These are phyloP conservation scores for Propithecus perrieri DNA, from an alignment of 2,797 vertebrate genomes.

Conservation along the genomic window DNA sequence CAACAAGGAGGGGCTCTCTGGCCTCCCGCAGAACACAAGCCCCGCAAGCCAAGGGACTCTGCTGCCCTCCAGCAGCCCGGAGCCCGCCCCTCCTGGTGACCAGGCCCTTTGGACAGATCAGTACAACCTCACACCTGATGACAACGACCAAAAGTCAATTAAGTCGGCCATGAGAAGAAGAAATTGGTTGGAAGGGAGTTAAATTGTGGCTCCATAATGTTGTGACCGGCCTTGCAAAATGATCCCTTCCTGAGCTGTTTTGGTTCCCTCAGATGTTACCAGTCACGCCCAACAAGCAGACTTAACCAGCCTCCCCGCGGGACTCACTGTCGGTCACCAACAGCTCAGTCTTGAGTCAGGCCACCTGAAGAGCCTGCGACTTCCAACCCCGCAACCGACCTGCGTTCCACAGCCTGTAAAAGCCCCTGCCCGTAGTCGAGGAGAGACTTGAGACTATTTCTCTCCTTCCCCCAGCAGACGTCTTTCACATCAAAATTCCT, in stretches of 20 bases:
- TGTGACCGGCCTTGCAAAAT: not conserved
- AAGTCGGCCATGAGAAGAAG: not conserved
- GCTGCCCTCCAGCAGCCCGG: not conserved
- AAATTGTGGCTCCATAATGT: too few species aligned
- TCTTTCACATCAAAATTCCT: not conserved
- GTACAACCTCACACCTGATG: not conserved
- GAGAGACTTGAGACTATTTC: too few species aligned
- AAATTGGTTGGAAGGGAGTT: not conserved
- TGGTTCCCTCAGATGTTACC: too few species aligned
- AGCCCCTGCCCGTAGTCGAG: not conserved
- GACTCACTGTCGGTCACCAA: not conserved
- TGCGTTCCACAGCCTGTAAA: not conserved
- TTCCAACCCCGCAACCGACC: not conserved
- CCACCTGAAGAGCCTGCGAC: not conserved
- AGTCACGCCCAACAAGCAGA: too few species aligned
- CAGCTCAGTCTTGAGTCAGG: not conserved
- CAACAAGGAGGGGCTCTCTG: not conserved
- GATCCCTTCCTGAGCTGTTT: not conserved
- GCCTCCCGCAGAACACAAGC: too few species aligned
- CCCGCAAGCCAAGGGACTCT: accelerated
- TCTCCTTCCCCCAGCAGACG: not conserved
- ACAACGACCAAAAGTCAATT: not conserved
- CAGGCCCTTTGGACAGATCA: not conserved
- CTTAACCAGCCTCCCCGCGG: not conserved
- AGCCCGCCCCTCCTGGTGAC: not conserved